Base-by-base conservation (phyloP, 2,888 invertebrate genomes). In the Neuroscelio doddi region DNA sequence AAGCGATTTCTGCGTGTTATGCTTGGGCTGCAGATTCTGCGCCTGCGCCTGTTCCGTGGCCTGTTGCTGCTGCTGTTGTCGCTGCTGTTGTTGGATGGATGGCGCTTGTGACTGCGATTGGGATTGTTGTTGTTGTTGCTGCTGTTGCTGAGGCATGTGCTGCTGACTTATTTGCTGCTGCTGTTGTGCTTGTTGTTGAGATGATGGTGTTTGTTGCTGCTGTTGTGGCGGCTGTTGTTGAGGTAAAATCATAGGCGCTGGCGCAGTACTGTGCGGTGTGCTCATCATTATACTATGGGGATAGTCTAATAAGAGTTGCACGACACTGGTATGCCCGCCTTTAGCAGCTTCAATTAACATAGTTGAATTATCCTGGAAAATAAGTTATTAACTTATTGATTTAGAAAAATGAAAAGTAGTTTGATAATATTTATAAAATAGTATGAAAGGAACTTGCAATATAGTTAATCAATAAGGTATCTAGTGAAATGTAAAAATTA, bases 341-440 rank as follows among this genome's bases (percentile, higher is more conserved):
- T 97, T 97, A 42, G 98, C 95, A 46, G 98, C 98, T 86, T 99
- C 98, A 77, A 99, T 98, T 73, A 99, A 89, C 93, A 98, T 98
- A 51, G 97, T 98, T 64, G 97, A 96, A 85, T 97, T 97, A 86
- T 99, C 98, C 90, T 91, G 74, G 9, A 82, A 76, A 47, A 39
- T 9, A 1, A 38, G 4, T n/a, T n/a, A n/a, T n/a, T n/a, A n/a
- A n/a, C n/a, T n/a, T n/a, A n/a, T n/a, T n/a, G 8, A 41, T 51
- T 41, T 9, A 8, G 10, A 29, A 15, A 10, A 8, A 16, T 16
- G 21, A 12, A 14, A 26, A 7, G 4, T 7, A 36, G 16, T 3
- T 17, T 17, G 21, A 7, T n/a, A 10, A 9, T 7, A 32, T n/a
- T 1, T 14, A 12, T 2, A 32, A 32, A 32, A 32, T n/a, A n/a